Evolutionary conservation across 2,113 vertebrate species (phyloP), one percentile per base, ranked within the genome.

Genomic region (Passer domesticus): DNA sequence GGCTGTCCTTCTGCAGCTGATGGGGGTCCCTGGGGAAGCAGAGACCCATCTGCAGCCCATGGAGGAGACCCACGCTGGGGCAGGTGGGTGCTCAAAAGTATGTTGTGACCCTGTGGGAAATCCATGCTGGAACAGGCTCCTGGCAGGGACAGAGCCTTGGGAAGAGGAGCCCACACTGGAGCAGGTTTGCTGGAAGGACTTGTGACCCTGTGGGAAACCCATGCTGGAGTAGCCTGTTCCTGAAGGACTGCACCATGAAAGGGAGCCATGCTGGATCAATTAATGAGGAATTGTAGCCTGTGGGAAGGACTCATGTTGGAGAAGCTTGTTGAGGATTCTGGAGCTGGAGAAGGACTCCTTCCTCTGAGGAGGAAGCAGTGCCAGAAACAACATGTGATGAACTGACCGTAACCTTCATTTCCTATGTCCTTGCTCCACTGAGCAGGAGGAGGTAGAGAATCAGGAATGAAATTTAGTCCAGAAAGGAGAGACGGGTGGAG

Each of bases 351-450:
- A 60, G 33, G 13, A 41, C 13, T 47, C 41, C n/a, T 47, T 25
- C 41, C 30, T 13, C 41, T 18, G 41, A 41, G 35, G 30, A 72
- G 49, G 30, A 64, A 49, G 58, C 30, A 62, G 47, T 35, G 35
- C 17, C 30, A 55, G 66, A 87, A 87, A 56, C 20, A 70, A 35
- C 10, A 24, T 25, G 30, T 15, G 35, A 63, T 43, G 17, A 25
- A 47, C 14, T 22, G 58, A 47, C 49, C 2, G 4, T 25, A 70
- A 35, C 17, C 14, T 79, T 24, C 13, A 10, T 49, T 63, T 25
- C 11, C 1, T 0, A 0, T 41, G 49, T 72, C 41, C 30, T 55
- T 49, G 49, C 14, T 9, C 9, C 30, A 35, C 30, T 25, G 35
- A 72, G 21, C 15, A 41, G 66, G 49, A 41, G 30, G 8, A 79